These are phyloP conservation scores for Tachuris rubrigastra DNA, from an alignment of 2,113 vertebrate genomes.

Conservation along the genomic window DNA sequence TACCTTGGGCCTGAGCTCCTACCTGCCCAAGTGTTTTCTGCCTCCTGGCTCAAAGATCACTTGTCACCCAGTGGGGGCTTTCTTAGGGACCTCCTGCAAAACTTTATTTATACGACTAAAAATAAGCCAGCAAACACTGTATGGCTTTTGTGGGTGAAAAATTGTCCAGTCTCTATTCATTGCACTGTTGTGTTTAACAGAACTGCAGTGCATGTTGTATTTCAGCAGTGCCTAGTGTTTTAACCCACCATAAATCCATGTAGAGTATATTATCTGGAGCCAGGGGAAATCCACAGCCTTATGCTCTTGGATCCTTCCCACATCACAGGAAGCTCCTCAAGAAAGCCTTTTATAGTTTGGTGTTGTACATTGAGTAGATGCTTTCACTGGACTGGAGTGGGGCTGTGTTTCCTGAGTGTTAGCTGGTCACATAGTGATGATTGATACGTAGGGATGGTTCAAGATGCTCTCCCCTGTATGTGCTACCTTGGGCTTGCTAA, in stretches of 20 bases:
- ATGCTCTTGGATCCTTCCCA: not conserved
- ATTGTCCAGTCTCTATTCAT: not conserved
- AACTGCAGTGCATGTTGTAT: fast-evolving
- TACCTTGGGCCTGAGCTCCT: not conserved
- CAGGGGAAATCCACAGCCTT: not conserved
- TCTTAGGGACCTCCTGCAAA: not conserved
- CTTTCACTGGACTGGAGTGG: not conserved
- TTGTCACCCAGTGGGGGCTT: not conserved
- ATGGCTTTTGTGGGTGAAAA: not conserved
- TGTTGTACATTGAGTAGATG: not conserved
- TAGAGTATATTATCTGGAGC: not conserved
- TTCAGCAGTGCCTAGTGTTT: not conserved
- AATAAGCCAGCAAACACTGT: not conserved
- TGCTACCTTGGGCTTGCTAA: not conserved
- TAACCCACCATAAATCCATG: not conserved
- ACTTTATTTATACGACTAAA: not conserved
- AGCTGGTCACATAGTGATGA: not conserved
- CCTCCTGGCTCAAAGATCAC: not conserved
- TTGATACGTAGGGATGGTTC: fast-evolving
- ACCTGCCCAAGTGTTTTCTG: not conserved
- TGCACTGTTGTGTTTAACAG: fast-evolving
- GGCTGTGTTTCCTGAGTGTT: not conserved
- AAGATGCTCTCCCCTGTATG: not conserved
- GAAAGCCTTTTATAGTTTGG: no score
- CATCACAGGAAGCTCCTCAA: not conserved